A percentile compares a stretch with the other conserved stretches of the same genome.
phyloP scores from a whole-genome alignment of 2,888 invertebrate genomes.

The Malthinus seriepunctatus region DNA sequence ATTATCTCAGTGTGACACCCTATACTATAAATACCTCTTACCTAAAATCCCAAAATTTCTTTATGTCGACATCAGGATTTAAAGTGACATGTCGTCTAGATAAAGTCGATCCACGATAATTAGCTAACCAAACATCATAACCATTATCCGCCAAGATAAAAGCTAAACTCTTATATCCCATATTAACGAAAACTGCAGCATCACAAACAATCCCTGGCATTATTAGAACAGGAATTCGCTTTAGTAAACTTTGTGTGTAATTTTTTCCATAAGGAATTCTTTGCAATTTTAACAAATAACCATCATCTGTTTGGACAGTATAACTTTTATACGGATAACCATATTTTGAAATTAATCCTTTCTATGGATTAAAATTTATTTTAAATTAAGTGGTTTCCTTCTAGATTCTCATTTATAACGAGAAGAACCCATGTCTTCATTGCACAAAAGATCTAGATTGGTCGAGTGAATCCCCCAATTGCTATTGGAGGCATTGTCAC shows the following conservation, averaged over 20 bases:
- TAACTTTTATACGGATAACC: constrained; percentile 52
- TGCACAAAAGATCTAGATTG: too few species aligned
- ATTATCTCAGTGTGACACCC: too few species aligned
- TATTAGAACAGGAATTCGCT: constrained; percentile 59
- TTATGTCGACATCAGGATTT: constrained; percentile 51
- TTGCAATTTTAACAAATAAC: constrained; percentile 52
- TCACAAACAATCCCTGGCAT: constrained; percentile 74
- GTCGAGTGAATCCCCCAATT: too few species aligned
- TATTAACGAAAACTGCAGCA: constrained; percentile 74
- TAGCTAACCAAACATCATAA: constrained; percentile 84
- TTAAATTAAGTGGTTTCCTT: too few species aligned
- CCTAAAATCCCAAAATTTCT: constrained; percentile 64
- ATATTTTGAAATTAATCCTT: constrained; percentile 24
- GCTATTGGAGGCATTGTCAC: too few species aligned
- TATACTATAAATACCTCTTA: constrained; percentile 26
- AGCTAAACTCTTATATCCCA: constrained; percentile 66
- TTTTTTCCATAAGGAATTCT: constrained; percentile 42
- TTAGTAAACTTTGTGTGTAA: not conserved
- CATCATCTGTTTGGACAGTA: constrained; percentile 53
- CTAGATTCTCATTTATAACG: too few species aligned
- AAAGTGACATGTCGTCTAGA: constrained; percentile 60
- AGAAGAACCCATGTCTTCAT: too few species aligned
- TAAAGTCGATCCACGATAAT: constrained; percentile 75
- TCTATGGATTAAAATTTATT: not conserved
- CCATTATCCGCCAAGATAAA: constrained; percentile 65